Percentiles rank a stretch among this genome's conserved stretches.
Conservation (phyloP, 2,888 invertebrate genomes). For the Aquatica leii region DNA sequence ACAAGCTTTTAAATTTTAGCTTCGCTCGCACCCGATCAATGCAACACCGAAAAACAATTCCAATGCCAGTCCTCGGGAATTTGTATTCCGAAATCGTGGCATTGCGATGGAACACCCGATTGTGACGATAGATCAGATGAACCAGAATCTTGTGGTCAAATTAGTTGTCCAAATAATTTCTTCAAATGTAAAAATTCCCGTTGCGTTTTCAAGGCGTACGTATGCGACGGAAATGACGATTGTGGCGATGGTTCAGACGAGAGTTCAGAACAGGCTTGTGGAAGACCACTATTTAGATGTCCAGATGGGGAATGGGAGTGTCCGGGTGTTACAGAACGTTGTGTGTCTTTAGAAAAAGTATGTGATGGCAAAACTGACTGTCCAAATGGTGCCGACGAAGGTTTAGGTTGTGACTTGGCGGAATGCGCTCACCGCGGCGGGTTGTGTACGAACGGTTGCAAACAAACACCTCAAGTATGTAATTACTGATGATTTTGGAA, state of each 20-base stretch:
- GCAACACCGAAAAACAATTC: slow-evolving; percentile 89
- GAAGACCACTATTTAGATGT: slow-evolving; percentile 80
- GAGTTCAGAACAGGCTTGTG: slow-evolving; percentile 81
- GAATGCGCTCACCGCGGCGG: slow-evolving; percentile 80
- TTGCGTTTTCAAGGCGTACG: slow-evolving; percentile 87
- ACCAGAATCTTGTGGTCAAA: slow-evolving; percentile 79
- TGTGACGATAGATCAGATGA: slow-evolving; percentile 95
- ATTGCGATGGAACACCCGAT: slow-evolving; percentile 91
- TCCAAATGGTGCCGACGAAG: slow-evolving; percentile 94
- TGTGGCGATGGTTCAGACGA: slow-evolving; percentile 93
- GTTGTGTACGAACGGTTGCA: slow-evolving; percentile 84
- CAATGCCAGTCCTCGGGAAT: slow-evolving; percentile 86
- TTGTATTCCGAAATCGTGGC: slow-evolving; percentile 93
- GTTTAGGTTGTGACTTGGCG: slow-evolving; percentile 84
- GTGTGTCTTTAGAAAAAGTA: slow-evolving; percentile 86
- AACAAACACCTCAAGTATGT: slow-evolving; percentile 75
- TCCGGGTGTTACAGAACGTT: slow-evolving; percentile 80
- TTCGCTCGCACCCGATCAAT: slow-evolving; percentile 86
- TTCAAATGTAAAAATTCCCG: slow-evolving; percentile 85
- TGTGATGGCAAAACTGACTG: slow-evolving; percentile 91
- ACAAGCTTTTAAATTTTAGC: slow-evolving; percentile 55
- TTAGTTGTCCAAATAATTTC: slow-evolving; percentile 79
- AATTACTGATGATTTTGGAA: slow-evolving; percentile 1
- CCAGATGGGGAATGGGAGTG: slow-evolving; percentile 85
- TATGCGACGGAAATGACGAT: slow-evolving; percentile 94